Base-by-base conservation (phyloP, 1,140 invertebrate genomes). In the Drosophila willistoni region DNA sequence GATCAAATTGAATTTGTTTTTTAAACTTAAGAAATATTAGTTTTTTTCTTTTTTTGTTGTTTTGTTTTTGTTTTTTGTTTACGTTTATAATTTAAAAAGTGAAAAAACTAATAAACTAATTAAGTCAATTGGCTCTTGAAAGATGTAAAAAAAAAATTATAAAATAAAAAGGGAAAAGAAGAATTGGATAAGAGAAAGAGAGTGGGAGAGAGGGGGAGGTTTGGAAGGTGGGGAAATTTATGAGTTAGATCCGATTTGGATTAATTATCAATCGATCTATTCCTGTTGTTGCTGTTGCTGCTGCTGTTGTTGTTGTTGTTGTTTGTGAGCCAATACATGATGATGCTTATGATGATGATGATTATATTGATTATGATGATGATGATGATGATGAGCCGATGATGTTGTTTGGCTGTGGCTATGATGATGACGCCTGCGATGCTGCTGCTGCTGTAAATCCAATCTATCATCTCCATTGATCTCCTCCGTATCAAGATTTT, bases 111-210 rank as follows among this genome's bases (percentile, higher is more conserved):
- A 84, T 51, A 75, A 78, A 73, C 73, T 89, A 89, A 83, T 89
- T 87, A 87, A 87, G 83, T 87, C 80, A 72, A 83, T 80, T 89
- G 79, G 83, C 76, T 79, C 79, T 87, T 69, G 76, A 9, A 47
- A 47, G 17, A 44, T 55, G 64, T n/a, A 79, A 79, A 86, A 42
- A 42, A 82, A 79, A 73, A 73, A 44, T 63, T 68, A 78, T 66
- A 68, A 75, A 36, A 34, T 41, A 29, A 55, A 41, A 57, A 36
- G 22, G 29, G n/a, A 39, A 63, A 74, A 62, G 60, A 71, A 81
- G 71, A 59, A 69, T 78, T 55, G 13, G 54, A 59, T 33, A 19
- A 19, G 19, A 19, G 19, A 1, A 1, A n/a, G 25, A 41, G 72
- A 57, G 59, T 19, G 41, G 54, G 19, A 9, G 55, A 33, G 33